Evolutionary conservation across 1,140 invertebrate genomes (phyloP).

Genomic region (Riptortus pedestris): DNA sequence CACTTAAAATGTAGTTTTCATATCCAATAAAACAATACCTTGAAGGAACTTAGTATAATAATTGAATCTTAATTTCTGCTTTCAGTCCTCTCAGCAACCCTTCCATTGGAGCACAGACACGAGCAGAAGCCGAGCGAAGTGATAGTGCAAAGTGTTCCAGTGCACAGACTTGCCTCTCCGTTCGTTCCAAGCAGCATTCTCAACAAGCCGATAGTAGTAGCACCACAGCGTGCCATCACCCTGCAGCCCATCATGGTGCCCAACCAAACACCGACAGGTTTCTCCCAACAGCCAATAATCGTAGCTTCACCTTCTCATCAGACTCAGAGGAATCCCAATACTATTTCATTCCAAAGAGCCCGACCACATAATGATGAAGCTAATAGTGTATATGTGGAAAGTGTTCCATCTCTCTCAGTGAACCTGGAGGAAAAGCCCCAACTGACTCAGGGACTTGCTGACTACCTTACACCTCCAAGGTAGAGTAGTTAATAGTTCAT

Average conservation of each 20-base stretch:
- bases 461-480: slow-evolving; percentile 28
- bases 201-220: neutral
- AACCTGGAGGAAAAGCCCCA: slow-evolving; percentile 12
- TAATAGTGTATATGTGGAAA: slow-evolving; percentile 25
- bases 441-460: neutral
- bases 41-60: too few relatives aligned
- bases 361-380: too few relatives aligned
- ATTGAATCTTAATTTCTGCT: too few relatives aligned
- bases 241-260: neutral
- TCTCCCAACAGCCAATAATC: neutral
- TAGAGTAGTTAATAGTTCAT: too few relatives aligned
- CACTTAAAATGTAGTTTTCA: too few relatives aligned
- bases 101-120: neutral
- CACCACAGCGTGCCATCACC: neutral
- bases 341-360: neutral
- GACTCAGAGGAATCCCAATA: neutral
- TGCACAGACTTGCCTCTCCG: neutral
- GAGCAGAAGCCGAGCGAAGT: neutral
- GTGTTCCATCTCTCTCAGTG: slow-evolving; percentile 24
- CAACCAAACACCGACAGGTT: neutral
- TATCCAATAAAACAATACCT: too few relatives aligned
- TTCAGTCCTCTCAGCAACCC: neutral
- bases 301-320: neutral
- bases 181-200: too few relatives aligned
- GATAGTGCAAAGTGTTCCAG: neutral